A percentile compares a stretch with the other conserved stretches of the same genome.
Conservation (phyloP, 2,888 invertebrate genomes). For the Phragmatobia fuliginosa region DNA sequence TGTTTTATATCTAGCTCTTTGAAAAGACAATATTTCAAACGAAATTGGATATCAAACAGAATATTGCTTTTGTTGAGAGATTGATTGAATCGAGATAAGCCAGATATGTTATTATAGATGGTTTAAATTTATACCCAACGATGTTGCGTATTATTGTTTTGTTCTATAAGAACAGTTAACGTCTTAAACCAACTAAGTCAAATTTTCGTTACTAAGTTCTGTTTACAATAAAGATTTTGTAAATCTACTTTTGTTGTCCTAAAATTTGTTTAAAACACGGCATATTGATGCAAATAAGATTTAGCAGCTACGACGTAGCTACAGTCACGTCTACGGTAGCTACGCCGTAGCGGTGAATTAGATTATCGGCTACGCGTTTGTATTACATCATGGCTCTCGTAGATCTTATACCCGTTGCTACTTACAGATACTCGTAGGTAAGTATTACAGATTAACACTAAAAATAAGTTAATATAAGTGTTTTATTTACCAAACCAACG, state of each 20-base stretch:
- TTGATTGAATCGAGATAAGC: constrained; percentile 58
- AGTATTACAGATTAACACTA: background rate
- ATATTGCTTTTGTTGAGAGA: constrained; percentile 61
- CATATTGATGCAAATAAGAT: constrained; percentile 8
- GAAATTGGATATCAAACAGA: constrained; percentile 65
- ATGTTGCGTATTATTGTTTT: background rate
- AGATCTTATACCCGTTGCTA: background rate
- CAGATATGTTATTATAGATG: constrained; percentile 22
- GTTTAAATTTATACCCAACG: background rate
- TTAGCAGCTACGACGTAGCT: constrained; percentile 9
- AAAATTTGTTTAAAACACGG: background rate
- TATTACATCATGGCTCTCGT: constrained; percentile 8
- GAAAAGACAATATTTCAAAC: constrained; percentile 61
- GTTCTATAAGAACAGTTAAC: background rate
- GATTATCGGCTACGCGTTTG: constrained; percentile 15
- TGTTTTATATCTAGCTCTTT: constrained; percentile 43
- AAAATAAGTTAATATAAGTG: background rate
- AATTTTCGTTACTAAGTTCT: background rate
- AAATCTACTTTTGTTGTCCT: background rate
- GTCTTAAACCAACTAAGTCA: background rate
- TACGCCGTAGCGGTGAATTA: constrained; percentile 16
- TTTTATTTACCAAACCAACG: background rate
- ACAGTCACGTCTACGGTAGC: constrained; percentile 15
- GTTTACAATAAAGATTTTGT: background rate
- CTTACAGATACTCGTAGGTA: too few relatives aligned